Conservation (phyloP, 2,113 vertebrate species). For the Pipra filicauda region DNA sequence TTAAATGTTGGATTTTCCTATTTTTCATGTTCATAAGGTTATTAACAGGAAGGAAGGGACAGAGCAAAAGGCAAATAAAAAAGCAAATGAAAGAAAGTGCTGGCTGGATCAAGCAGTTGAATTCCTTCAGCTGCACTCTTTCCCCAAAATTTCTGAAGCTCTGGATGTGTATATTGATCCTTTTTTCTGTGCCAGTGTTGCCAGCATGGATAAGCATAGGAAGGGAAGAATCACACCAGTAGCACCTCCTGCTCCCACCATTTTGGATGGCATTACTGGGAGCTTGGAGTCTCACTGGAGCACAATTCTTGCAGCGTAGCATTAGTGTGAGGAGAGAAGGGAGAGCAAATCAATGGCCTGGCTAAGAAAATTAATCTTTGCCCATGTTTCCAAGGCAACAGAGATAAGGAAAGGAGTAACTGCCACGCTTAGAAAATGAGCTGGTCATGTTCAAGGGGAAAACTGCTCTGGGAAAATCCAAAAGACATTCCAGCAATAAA, state of each 20-base stretch:
- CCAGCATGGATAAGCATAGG: neutral
- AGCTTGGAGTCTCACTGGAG: neutral
- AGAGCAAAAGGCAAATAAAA: neutral
- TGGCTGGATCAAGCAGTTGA: neutral
- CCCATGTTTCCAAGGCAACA: conserved; percentile 24
- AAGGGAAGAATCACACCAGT: neutral
- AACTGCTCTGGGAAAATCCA: neutral
- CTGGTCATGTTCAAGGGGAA: neutral
- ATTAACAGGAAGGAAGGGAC: neutral
- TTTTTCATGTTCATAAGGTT: neutral
- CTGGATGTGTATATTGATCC: neutral
- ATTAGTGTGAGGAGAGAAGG: neutral
- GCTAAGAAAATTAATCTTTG: conserved; percentile 29
- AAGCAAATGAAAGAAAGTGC: neutral
- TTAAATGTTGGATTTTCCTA: neutral
- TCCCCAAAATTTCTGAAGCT: neutral
- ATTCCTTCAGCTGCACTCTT: neutral
- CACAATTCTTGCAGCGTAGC: neutral
- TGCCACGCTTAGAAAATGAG: neutral
- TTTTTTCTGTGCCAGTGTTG: neutral
- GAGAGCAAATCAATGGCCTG: neutral
- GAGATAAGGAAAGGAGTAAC: neutral
- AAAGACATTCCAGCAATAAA: neutral
- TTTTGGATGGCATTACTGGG: neutral
- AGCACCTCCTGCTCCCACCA: neutral